Evolutionary conservation across 2,113 vertebrate genomes (phyloP).

Genomic region (Copsychus sechellarum): DNA sequence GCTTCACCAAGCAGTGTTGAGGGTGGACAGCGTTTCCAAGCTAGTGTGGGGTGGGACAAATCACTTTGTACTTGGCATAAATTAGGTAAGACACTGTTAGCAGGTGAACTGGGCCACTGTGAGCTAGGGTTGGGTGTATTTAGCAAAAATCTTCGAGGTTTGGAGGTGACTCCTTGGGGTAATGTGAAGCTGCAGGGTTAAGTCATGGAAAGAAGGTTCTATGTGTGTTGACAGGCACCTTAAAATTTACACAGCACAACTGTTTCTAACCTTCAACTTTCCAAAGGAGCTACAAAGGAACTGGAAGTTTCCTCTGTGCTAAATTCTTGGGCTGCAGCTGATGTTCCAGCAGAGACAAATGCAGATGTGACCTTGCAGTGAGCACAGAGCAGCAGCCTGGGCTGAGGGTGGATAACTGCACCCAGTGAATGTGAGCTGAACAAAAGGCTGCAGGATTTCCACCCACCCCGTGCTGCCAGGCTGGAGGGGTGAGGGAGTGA

Average conservation of each 20-base stretch:
- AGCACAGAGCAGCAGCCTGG: not conserved
- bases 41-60: not conserved
- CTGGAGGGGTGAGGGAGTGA: not conserved
- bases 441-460: conserved; percentile 2
- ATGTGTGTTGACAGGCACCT: not conserved
- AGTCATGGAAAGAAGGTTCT: not conserved
- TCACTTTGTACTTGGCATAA: not conserved
- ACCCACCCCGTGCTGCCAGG: not conserved
- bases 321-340: not conserved
- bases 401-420: not conserved
- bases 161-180: not conserved
- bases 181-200: not conserved
- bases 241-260: not conserved
- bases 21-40: not conserved
- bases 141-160: not conserved
- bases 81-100: not conserved
- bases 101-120: not conserved
- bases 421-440: accelerated
- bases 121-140: not conserved
- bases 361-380: not conserved
- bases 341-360: not conserved
- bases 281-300: not conserved
- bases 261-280: not conserved
- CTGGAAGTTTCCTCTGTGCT: not conserved
- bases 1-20: not conserved